These are phyloP conservation scores for Elymnias hypermnestra DNA, from an alignment of 1,140 invertebrate species.

Conservation along the genomic window DNA sequence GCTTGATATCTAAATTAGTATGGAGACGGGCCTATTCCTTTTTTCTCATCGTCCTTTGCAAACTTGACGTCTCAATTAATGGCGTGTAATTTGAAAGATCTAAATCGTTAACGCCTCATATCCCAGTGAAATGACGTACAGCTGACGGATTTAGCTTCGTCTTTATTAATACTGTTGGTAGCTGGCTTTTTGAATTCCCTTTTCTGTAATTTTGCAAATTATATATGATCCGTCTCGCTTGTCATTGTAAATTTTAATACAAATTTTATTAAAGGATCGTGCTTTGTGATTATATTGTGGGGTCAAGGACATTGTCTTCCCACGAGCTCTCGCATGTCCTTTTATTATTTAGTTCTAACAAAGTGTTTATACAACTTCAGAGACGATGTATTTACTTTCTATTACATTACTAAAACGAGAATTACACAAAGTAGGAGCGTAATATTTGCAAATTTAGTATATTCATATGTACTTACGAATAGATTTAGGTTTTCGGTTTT, in stretches of 20 bases:
- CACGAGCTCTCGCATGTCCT: not conserved
- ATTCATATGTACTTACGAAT: too few relatives aligned
- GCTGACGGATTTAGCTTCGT: constrained; percentile 24
- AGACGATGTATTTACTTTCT: too few relatives aligned
- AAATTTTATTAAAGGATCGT: constrained; percentile 5
- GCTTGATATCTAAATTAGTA: constrained; percentile 72
- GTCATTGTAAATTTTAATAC: constrained; percentile 4
- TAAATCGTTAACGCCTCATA: constrained; percentile 54
- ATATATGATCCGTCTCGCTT: constrained; percentile 7
- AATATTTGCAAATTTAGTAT: too few relatives aligned
- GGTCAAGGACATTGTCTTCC: not conserved
- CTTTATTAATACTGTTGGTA: constrained; percentile 25
- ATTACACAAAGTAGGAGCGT: too few relatives aligned
- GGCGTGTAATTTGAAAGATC: constrained; percentile 62
- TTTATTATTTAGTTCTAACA: not conserved
- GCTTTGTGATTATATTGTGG: not conserved
- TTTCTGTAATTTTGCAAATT: constrained; percentile 18
- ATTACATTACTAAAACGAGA: too few relatives aligned
- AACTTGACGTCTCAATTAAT: constrained; percentile 69
- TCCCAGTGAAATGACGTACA: constrained; percentile 36
- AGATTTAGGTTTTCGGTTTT: too few relatives aligned
- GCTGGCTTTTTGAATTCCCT: constrained; percentile 12
- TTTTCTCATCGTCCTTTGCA: constrained; percentile 46
- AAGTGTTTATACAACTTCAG: not conserved
- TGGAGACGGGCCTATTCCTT: constrained; percentile 46